Conservation (phyloP, 2,888 invertebrate genomes). For the Hipparchia semele region DNA sequence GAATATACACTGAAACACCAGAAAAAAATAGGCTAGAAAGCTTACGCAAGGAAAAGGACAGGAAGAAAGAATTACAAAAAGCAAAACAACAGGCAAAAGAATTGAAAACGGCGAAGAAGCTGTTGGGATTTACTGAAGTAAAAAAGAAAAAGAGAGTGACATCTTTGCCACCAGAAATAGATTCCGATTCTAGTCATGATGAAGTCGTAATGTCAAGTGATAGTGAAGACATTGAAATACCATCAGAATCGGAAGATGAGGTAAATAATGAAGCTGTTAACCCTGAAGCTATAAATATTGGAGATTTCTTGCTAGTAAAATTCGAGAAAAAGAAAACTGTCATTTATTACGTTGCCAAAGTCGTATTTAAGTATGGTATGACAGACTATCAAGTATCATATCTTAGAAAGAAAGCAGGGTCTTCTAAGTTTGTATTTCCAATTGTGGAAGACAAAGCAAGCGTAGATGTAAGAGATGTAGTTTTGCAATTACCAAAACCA, state of each 20-base stretch:
- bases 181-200: slow-evolving; percentile 44
- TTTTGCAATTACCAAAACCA: too few relatives aligned
- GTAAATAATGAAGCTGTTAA: slow-evolving; percentile 33
- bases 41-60: slow-evolving; percentile 38
- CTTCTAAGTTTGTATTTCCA: slow-evolving; percentile 43
- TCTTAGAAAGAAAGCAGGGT: background rate
- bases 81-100: slow-evolving; percentile 40
- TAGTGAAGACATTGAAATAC: slow-evolving; percentile 40
- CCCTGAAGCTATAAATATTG: slow-evolving; percentile 30
- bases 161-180: slow-evolving; percentile 40
- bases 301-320: slow-evolving; percentile 40
- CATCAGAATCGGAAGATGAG: slow-evolving; percentile 36
- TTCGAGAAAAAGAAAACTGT: slow-evolving; percentile 41
- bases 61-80: slow-evolving; percentile 39
- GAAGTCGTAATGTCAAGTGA: slow-evolving; percentile 44
- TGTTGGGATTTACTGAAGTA: slow-evolving; percentile 41
- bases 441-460: slow-evolving; percentile 44
- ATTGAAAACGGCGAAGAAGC: slow-evolving; percentile 42
- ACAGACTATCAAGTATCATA: slow-evolving; percentile 23
- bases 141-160: slow-evolving; percentile 43
- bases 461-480: too few relatives aligned
- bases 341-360: slow-evolving; percentile 42
- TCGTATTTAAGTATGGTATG: slow-evolving; percentile 39
- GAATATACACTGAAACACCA: slow-evolving; percentile 42
- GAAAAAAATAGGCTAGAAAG: slow-evolving; percentile 42